phyloP scores from a whole-genome alignment of 2,113 vertebrate species.

The Verasper variegatus region DNA sequence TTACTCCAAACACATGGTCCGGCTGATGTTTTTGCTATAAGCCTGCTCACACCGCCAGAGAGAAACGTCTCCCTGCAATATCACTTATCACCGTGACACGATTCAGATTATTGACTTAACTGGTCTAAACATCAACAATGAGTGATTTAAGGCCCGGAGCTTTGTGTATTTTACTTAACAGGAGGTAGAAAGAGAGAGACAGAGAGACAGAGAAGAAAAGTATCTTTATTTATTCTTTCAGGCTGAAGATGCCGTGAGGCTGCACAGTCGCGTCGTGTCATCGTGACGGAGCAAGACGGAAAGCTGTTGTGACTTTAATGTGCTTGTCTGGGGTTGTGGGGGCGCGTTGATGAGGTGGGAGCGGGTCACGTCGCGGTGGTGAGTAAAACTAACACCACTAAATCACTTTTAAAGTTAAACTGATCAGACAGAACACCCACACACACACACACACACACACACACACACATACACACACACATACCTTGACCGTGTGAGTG shows the following conservation, averaged over 20 bases:
- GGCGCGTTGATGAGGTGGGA: slow-evolving; percentile 65
- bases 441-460: slow-evolving; percentile 38
- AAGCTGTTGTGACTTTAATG: slow-evolving; percentile 62
- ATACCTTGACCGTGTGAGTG: slow-evolving; percentile 51
- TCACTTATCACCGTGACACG: slow-evolving; percentile 71
- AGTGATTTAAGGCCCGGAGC: slow-evolving; percentile 59
- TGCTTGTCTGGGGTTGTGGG: slow-evolving; percentile 63
- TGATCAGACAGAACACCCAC: slow-evolving; percentile 50
- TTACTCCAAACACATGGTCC: slow-evolving; percentile 43
- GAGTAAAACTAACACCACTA: slow-evolving; percentile 70
- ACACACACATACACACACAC: slow-evolving; percentile 40
- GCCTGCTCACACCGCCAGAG: slow-evolving; percentile 48
- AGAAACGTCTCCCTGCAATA: slow-evolving; percentile 52
- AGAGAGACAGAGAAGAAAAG: background rate
- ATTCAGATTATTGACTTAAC: slow-evolving; percentile 77
- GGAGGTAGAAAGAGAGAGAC: background rate
- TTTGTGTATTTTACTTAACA: slow-evolving; percentile 69
- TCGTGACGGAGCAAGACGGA: slow-evolving; percentile 42
- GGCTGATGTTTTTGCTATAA: slow-evolving; percentile 58
- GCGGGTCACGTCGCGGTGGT: slow-evolving; percentile 55
- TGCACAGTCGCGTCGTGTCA: slow-evolving; percentile 4
- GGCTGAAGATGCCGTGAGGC: slow-evolving; percentile 27
- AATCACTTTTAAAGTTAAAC: slow-evolving; percentile 72
- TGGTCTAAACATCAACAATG: slow-evolving; percentile 74
- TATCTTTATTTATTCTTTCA: slow-evolving; percentile 49